phyloP scores from a whole-genome alignment of 2,797 vertebrate genomes.

The Parauchenoglanis punctatus region DNA sequence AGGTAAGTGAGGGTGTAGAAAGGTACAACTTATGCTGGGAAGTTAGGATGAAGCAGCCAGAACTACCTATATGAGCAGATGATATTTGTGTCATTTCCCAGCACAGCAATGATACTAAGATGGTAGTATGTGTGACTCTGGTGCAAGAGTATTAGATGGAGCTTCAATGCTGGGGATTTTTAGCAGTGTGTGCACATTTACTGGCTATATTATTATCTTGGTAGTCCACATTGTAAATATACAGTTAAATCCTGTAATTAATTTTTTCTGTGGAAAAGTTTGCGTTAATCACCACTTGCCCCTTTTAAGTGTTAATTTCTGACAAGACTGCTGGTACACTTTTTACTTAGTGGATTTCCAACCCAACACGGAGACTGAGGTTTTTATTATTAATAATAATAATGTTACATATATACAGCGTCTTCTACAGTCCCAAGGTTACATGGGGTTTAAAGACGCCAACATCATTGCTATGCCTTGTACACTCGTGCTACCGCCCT shows the following conservation, averaged over 20 bases:
- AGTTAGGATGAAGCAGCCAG: not conserved
- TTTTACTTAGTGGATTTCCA: not conserved
- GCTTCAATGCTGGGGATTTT: not conserved
- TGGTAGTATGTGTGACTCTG: not conserved
- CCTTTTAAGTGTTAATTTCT: not conserved
- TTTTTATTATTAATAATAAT: too few relatives aligned
- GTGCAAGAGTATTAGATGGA: not conserved
- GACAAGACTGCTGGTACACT: not conserved
- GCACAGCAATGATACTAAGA: not conserved
- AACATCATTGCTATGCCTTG: not conserved
- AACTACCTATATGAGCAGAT: not conserved
- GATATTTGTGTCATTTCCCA: not conserved
- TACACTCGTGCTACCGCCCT: not conserved
- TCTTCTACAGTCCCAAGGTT: too few relatives aligned
- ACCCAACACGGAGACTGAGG: not conserved
- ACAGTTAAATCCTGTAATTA: not conserved
- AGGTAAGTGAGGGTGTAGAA: constrained; percentile 75
- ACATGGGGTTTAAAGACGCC: too few relatives aligned
- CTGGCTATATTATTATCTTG: not conserved
- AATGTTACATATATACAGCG: too few relatives aligned
- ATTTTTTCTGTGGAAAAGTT: not conserved
- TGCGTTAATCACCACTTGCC: not conserved
- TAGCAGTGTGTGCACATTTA: not conserved
- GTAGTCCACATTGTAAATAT: not conserved
- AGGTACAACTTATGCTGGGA: not conserved